These are phyloP conservation scores for Macrochelys suwanniensis DNA, from an alignment of 2,797 vertebrate species.

Conservation along the genomic window DNA sequence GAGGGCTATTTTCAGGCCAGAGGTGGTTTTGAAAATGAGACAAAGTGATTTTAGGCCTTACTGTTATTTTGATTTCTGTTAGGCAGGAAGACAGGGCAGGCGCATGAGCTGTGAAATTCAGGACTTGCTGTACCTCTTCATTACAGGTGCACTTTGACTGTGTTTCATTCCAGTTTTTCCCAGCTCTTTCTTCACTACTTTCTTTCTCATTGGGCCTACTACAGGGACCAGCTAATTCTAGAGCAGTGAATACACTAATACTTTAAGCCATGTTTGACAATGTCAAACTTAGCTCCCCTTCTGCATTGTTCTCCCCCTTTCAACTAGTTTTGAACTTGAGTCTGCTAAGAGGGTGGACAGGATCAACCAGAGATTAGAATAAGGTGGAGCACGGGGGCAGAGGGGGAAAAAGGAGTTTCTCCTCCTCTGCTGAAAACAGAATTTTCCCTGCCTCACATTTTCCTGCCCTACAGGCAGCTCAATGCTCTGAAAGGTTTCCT, in stretches of 20 bases:
- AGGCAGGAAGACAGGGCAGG: slow-evolving; percentile 9
- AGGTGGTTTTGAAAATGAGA: slow-evolving; percentile 49
- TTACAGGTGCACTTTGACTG: not conserved
- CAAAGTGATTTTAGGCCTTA: not conserved
- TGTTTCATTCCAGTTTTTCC: not conserved
- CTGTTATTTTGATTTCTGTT: slow-evolving; percentile 56
- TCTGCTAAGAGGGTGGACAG: fast-evolving
- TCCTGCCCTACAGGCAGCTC: not conserved
- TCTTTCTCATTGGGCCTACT: not conserved
- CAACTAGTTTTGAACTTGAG: not conserved
- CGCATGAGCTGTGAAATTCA: not conserved
- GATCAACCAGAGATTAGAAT: not conserved
- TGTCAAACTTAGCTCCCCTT: not conserved
- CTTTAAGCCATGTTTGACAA: not conserved
- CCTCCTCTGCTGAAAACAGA: not conserved
- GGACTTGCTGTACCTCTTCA: slow-evolving; percentile 18
- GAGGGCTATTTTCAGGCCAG: slow-evolving; percentile 35
- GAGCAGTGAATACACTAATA: not conserved
- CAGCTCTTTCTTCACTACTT: not conserved
- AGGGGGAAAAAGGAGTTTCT: too few relatives aligned
- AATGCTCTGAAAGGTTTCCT: not conserved
- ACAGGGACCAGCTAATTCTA: not conserved
- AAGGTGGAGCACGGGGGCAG: not conserved
- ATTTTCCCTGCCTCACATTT: not conserved
- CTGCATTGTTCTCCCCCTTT: not conserved